These are phyloP conservation scores for Pituophis catenifer DNA, from an alignment of 2,113 vertebrate genomes.

Conservation along the genomic window DNA sequence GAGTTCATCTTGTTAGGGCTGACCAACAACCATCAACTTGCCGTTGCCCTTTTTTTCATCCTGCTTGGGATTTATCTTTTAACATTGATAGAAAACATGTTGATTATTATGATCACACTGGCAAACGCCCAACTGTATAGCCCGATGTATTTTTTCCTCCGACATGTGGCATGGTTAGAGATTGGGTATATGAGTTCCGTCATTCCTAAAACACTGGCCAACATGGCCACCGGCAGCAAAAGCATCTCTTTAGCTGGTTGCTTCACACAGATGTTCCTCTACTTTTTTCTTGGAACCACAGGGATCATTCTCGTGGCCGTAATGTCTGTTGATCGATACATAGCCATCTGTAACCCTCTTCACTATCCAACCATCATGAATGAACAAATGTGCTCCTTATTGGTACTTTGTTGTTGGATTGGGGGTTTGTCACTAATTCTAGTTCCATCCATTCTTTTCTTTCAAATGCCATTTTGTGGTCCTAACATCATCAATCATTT, in stretches of 20 bases:
- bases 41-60: not conserved
- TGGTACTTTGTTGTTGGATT: not conserved
- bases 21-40: not conserved
- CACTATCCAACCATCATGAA: not conserved
- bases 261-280: conserved; percentile 31
- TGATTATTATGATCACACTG: conserved; percentile 16
- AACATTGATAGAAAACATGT: not conserved
- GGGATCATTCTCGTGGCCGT: not conserved
- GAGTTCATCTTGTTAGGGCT: not conserved
- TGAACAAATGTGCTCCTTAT: not conserved
- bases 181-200: conserved; percentile 12
- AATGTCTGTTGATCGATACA: not conserved
- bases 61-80: not conserved
- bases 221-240: not conserved
- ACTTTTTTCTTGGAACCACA: conserved; percentile 8
- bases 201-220: conserved; percentile 30
- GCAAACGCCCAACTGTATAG: not conserved
- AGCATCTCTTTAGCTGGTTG: conserved; percentile 24
- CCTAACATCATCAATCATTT: not conserved
- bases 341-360: not conserved
- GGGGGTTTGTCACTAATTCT: conserved; percentile 42
- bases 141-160: conserved; percentile 42
- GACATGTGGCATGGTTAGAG: conserved; percentile 27
- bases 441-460: not conserved
- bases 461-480: conserved; percentile 49